phyloP scores from a whole-genome alignment of 2,113 vertebrate genomes.

The Lepus timidus region DNA sequence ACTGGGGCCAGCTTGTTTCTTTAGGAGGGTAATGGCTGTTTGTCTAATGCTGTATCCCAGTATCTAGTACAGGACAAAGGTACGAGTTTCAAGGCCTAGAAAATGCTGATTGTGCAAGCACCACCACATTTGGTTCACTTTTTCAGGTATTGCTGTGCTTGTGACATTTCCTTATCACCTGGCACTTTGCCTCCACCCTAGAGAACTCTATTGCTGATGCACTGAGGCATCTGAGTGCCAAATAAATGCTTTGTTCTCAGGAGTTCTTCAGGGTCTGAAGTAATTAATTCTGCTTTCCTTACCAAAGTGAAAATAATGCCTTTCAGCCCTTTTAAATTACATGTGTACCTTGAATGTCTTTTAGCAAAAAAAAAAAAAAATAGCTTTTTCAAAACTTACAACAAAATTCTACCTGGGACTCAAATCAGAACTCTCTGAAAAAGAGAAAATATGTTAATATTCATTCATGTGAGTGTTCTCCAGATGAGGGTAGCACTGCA shows the following conservation, averaged over 20 bases:
- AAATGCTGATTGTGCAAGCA: not conserved
- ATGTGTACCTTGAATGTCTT: not conserved
- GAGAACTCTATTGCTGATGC: not conserved
- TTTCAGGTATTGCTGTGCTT: not conserved
- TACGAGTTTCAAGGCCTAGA: not conserved
- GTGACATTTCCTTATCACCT: not conserved
- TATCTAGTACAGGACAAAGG: not conserved
- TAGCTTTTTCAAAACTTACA: not conserved
- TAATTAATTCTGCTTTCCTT: slow-evolving; percentile 57
- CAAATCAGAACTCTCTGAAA: not conserved
- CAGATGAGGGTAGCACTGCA: not conserved
- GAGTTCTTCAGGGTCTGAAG: not conserved
- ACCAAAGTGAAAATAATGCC: not conserved
- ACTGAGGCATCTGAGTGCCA: not conserved
- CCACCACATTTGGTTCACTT: not conserved
- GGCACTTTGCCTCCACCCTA: not conserved
- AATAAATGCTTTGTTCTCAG: slow-evolving; percentile 31
- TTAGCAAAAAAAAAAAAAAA: slow-evolving; percentile 48
- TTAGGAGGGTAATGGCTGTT: not conserved
- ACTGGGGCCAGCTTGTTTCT: not conserved
- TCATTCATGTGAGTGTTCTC: not conserved
- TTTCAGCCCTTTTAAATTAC: slow-evolving; percentile 25
- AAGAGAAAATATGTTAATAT: not conserved
- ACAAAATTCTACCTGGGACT: not conserved
- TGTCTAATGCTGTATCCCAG: not conserved